Conservation (phyloP, 2,797 vertebrate genomes). For the Arctocebus calabarensis region DNA sequence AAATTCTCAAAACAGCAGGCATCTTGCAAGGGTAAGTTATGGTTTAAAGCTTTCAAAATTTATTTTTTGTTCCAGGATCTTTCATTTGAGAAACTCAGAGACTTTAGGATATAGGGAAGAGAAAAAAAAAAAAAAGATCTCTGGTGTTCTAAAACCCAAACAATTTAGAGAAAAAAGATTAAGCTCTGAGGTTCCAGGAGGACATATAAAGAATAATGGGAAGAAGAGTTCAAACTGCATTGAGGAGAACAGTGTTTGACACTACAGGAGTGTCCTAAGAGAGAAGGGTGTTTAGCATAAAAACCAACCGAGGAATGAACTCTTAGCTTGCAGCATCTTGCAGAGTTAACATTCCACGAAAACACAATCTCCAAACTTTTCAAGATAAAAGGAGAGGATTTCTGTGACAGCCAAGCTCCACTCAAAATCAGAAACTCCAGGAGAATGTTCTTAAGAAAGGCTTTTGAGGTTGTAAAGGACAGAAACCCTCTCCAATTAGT, state of each 20-base stretch:
- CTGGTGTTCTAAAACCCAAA: not conserved
- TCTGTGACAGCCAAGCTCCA: not conserved
- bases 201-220: not conserved
- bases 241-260: not conserved
- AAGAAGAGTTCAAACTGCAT: not conserved
- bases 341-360: not conserved
- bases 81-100: slow-evolving; percentile 12
- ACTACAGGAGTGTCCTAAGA: not conserved
- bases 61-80: slow-evolving; percentile 1
- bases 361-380: not conserved
- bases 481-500: not conserved
- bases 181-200: not conserved
- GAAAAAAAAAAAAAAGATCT: not conserved
- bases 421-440: not conserved
- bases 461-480: not conserved
- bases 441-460: not conserved
- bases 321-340: not conserved
- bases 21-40: not conserved
- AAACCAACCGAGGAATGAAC: not conserved
- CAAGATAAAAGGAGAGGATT: not conserved
- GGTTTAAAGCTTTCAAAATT: slow-evolving; percentile 10
- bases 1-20: not conserved
- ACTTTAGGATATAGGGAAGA: not conserved
- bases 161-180: not conserved
- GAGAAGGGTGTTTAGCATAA: not conserved